phyloP scores from a whole-genome alignment of 35 echinoderm and acorn worm genomes.

The Heliocidaris tuberculata region DNA sequence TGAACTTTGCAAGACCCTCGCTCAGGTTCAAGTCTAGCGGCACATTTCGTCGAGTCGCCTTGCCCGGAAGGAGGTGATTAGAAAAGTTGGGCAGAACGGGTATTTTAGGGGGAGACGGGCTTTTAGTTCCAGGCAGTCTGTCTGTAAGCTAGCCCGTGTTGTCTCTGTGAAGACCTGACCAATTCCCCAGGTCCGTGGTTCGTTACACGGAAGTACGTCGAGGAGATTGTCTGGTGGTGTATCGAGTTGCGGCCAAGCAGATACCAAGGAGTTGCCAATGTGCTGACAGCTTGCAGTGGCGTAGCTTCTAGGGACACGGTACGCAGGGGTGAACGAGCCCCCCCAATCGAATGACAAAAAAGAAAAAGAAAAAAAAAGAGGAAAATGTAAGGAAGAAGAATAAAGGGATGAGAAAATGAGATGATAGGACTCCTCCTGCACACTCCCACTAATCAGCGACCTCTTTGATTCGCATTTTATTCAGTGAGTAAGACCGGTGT shows the following conservation, averaged over 20 bases:
- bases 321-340: too few species aligned
- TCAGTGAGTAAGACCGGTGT: too few species aligned
- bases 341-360: too few species aligned
- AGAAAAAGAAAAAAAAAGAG: too few species aligned
- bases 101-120: not conserved
- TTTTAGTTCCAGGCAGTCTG: not conserved
- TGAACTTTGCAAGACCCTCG: not conserved
- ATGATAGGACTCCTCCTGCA: too few species aligned
- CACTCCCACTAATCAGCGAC: too few species aligned
- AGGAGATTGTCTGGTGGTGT: not conserved
- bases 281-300: not conserved
- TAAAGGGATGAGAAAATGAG: too few species aligned
- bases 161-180: not conserved
- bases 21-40: conserved; percentile 6
- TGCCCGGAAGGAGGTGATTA: conserved; percentile 23
- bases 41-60: not conserved
- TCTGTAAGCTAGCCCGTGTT: not conserved
- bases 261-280: not conserved
- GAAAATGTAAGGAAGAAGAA: too few species aligned
- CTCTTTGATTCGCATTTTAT: too few species aligned
- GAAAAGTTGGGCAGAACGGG: not conserved
- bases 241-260: not conserved
- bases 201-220: not conserved
- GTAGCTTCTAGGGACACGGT: not conserved
- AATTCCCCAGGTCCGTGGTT: not conserved